Evolutionary conservation across 53 echinoderm and acorn worm genomes (phyloP).

Genomic region (Crossaster papposus): DNA sequence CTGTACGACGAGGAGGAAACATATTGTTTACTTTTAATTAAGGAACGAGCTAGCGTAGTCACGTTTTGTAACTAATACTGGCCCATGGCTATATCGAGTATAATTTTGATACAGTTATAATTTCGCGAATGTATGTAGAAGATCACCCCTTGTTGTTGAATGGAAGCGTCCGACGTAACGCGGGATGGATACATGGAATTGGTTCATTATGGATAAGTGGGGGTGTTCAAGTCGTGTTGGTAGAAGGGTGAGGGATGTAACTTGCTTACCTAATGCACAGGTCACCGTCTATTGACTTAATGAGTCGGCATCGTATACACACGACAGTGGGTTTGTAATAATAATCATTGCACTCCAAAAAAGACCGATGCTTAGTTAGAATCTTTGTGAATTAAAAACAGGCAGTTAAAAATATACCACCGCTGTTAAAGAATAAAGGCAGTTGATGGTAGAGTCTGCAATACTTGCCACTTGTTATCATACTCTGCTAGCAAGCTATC

Average conservation of each 20-base stretch:
- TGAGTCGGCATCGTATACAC: background rate
- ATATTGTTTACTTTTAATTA: slow-evolving; percentile 49
- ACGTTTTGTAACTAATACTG: slow-evolving; percentile 32
- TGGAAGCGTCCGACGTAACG: background rate
- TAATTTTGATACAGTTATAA: background rate
- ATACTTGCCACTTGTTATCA: background rate
- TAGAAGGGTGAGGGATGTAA: background rate
- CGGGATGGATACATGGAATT: background rate
- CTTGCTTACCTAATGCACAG: background rate
- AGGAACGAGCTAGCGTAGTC: background rate
- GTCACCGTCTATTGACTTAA: background rate
- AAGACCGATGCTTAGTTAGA: background rate
- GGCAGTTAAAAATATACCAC: background rate
- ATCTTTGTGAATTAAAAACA: background rate
- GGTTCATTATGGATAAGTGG: background rate
- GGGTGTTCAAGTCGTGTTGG: background rate
- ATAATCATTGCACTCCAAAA: background rate
- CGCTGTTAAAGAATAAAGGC: background rate
- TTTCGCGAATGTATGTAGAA: background rate
- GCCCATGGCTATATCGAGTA: background rate
- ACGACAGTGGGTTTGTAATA: background rate
- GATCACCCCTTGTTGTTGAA: background rate
- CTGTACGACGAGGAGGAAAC: background rate
- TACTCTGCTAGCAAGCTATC: background rate
- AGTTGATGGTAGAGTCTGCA: background rate